Conservation (phyloP, 2,113 vertebrate species). For the Paedocypris sp. region DNA sequence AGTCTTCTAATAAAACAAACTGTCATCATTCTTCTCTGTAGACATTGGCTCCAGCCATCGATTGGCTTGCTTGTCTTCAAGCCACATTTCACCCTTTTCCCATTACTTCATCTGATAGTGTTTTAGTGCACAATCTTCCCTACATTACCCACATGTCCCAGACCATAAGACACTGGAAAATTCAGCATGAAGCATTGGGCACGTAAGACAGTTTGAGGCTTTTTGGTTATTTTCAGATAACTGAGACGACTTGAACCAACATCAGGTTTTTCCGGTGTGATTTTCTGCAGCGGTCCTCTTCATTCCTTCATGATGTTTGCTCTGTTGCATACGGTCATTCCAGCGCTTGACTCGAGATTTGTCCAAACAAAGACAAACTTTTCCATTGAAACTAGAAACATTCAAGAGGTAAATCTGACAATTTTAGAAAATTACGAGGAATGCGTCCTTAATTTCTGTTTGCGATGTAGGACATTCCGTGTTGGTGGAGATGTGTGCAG, state of each 20-base stretch:
- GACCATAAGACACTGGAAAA: conserved; percentile 47
- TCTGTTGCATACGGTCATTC: conserved; percentile 59
- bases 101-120: conserved; percentile 59
- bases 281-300: conserved; percentile 44
- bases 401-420: conserved; percentile 38
- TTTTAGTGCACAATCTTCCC: conserved; percentile 73
- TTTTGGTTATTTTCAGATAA: neutral
- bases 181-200: conserved; percentile 31
- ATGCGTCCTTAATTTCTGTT: neutral
- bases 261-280: neutral
- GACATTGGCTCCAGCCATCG: conserved; percentile 71
- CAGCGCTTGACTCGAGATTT: conserved; percentile 59
- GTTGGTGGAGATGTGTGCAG: conserved; percentile 56
- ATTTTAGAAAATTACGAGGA: neutral
- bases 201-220: conserved; percentile 38
- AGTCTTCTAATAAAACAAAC: neutral
- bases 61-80: conserved; percentile 77
- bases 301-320: conserved; percentile 61
- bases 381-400: conserved; percentile 36
- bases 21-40: conserved; percentile 41
- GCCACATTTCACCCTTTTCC: conserved; percentile 63
- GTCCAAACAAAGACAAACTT: conserved; percentile 43
- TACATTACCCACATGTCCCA: conserved; percentile 77
- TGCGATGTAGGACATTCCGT: conserved; percentile 45
- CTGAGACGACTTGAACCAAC: neutral